Evolutionary conservation across 1,140 invertebrate species (phyloP).

Genomic region (Idris sp.): DNA sequence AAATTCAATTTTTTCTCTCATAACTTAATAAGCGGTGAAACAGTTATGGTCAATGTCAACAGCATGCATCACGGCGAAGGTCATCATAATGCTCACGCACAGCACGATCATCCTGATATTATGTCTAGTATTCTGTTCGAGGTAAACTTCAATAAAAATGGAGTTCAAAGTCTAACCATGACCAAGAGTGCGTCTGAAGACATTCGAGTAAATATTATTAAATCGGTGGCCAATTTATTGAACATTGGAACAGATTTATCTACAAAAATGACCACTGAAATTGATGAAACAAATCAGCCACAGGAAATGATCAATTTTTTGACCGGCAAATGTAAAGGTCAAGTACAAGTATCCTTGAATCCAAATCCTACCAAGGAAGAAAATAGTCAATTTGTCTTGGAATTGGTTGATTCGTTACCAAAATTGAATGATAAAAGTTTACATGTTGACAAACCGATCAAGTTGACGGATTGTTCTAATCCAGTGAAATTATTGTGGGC

Average conservation of each 20-base stretch:
- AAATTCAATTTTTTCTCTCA: slow-evolving; percentile 1
- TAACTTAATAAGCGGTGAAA: slow-evolving; percentile 12
- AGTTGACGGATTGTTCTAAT: background rate
- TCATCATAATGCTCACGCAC: background rate
- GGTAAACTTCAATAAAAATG: slow-evolving; percentile 4
- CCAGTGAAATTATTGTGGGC: background rate
- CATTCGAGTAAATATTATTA: background rate
- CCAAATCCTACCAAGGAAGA: background rate
- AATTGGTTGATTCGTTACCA: background rate
- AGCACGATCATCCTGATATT: too few relatives aligned
- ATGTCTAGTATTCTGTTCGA: too few relatives aligned
- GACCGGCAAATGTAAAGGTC: slow-evolving; percentile 1
- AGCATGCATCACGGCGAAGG: background rate
- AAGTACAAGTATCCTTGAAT: slow-evolving; percentile 1
- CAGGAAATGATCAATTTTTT: slow-evolving; percentile 9
- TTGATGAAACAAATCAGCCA: background rate
- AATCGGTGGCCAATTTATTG: slow-evolving; percentile 13
- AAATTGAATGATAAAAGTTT: background rate
- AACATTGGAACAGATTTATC: slow-evolving; percentile 5
- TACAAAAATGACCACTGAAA: background rate
- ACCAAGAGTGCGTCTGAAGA: background rate
- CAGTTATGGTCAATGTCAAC: background rate
- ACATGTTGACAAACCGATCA: background rate
- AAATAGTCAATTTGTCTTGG: background rate
- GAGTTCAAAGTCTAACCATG: slow-evolving; percentile 6